Evolutionary conservation across 1,140 invertebrate genomes (phyloP), one percentile per base, ranked within the genome.

Genomic region (Microplitis demolitor): DNA sequence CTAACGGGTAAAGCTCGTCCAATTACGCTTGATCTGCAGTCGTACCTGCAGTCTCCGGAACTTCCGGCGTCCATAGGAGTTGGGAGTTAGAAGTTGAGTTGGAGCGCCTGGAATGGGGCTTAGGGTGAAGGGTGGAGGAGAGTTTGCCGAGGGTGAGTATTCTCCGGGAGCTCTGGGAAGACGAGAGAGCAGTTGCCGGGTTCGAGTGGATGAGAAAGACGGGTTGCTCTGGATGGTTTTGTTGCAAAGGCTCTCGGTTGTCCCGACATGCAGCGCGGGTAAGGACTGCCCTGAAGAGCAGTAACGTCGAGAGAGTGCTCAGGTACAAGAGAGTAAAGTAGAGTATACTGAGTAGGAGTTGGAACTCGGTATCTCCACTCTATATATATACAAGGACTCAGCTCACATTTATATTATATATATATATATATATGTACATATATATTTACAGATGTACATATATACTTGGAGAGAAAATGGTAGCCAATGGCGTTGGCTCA

Each of bases 401-500:
- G 58, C 39, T 37, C 33, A 63, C 45, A 61, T 37, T 14, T 73
- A 69, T 70, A 66, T 66, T 9, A 9, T 45, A 45, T 8, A 45
- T 45, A 8, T 39, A 39, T 39, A 39, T 45, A 45, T 45, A 45
- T 45, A 45, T 45, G 11, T 45, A 45, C 37, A 39, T 39, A 66
- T 14, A 16, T 53, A 54, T 54, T 33, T 67, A 67, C 16, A 67
- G 16, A 33, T 69, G 64, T 75, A 76, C 63, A 50, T 72, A 72
- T 66, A 72, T 78, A 77, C 73, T 74, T 56, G 69, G 72, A 67
- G 61, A 73, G 79, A 79, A 82, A 83, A 82, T 82, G 78, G 79
- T 81, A 84, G 81, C 81, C 81, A 84, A 84, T 84, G 77, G 81
- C 82, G 79, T 78, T 82, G 75, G 77, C 78, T 78, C 73, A n/a